A percentile compares a stretch with the other conserved stretches of the same genome.
Evolutionary conservation across 2,888 invertebrate species (phyloP).

Genomic region (Empis livida): DNA sequence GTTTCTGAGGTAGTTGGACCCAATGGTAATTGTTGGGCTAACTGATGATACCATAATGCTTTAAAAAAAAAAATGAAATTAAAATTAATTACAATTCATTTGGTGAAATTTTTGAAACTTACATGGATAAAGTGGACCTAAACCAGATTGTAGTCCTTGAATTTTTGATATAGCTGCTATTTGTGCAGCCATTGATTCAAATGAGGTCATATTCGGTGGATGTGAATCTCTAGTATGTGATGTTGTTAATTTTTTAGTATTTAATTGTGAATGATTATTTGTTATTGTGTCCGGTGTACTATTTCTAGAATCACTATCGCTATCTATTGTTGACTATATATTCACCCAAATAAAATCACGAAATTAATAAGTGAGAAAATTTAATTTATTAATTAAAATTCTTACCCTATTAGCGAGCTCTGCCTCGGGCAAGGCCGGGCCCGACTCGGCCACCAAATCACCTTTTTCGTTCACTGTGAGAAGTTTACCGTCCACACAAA

Average conservation of each 20-base stretch:
- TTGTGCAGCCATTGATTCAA: constrained; percentile 56
- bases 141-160: constrained; percentile 18
- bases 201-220: constrained; percentile 41
- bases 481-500: constrained; percentile 65
- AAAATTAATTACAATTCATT: background rate
- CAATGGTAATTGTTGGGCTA: constrained; percentile 23
- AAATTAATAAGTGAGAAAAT: background rate
- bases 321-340: constrained; percentile 41
- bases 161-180: constrained; percentile 50
- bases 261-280: constrained; percentile 9
- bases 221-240: constrained; percentile 20
- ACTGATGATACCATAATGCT: constrained; percentile 14
- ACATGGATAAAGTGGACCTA: constrained; percentile 23
- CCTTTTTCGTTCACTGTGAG: constrained; percentile 38
- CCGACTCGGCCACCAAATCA: constrained; percentile 36
- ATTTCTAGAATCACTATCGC: constrained; percentile 53
- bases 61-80: background rate
- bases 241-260: constrained; percentile 22
- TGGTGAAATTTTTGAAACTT: constrained; percentile 6
- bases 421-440: constrained; percentile 28
- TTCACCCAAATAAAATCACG: background rate
- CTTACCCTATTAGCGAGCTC: constrained; percentile 27
- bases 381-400: background rate
- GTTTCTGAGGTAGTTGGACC: constrained; percentile 35
- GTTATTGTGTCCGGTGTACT: constrained; percentile 35